Conservation (phyloP, 2,113 vertebrate species). For the Odontophorus gujanensis region DNA sequence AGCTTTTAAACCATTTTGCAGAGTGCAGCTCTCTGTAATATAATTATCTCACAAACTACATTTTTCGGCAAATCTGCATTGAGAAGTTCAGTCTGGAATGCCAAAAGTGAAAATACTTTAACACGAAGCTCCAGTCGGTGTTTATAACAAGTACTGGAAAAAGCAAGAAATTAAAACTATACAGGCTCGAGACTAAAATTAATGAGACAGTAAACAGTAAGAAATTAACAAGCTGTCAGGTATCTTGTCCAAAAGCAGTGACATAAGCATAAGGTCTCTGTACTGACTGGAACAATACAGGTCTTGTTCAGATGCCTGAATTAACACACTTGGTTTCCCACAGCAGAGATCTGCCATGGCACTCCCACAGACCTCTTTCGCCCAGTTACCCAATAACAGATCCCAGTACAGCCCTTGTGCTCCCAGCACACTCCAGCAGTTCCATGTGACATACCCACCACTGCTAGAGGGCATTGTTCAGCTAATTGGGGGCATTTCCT, state of each 20-base stretch:
- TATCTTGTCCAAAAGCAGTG: neutral
- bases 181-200: constrained; percentile 8
- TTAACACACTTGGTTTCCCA: neutral
- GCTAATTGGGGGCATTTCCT: rapidly evolving
- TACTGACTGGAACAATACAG: neutral
- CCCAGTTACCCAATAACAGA: rapidly evolving
- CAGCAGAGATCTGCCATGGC: neutral
- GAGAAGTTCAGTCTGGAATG: neutral
- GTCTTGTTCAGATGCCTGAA: neutral
- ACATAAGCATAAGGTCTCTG: neutral
- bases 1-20: constrained; percentile 60
- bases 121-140: neutral
- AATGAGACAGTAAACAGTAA: constrained; percentile 25
- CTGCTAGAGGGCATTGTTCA: neutral
- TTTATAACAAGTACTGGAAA: constrained; percentile 6
- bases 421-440: too few relatives aligned
- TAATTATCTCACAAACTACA: neutral
- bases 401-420: rapidly evolving
- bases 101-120: neutral
- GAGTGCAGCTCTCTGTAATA: constrained; percentile 20
- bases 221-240: neutral
- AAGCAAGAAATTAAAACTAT: constrained; percentile 26
- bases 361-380: rapidly evolving
- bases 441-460: rapidly evolving
- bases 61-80: constrained; percentile 26